Evolutionary conservation across 2,113 vertebrate species (phyloP), one percentile per base, ranked within the genome.

Genomic region (Otus sunia): DNA sequence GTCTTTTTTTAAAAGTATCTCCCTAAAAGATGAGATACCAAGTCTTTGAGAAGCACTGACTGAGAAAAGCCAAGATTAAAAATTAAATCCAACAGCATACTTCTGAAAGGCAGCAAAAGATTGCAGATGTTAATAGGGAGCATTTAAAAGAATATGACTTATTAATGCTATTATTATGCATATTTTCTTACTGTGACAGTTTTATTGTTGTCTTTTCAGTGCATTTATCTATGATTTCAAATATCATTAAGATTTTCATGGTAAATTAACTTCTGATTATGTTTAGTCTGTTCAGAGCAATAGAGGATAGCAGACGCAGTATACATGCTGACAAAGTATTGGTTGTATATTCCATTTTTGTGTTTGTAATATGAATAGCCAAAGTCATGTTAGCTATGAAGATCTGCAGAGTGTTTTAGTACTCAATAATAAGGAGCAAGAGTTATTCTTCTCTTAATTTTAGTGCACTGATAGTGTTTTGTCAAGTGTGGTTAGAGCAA

Each of bases 221-320:
- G 72, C 39, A 79, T 92, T 96, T 92, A 88, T 91, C 91, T 97
- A 45, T 73, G 13, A 83, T 90, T 97, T 96, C 68, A 97, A 96
- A 96, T 95, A 74, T 75, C 80, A 95, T 97, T 95, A 96, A 82
- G 71, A 80, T 97, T 97, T 97, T 75, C 71, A 81, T 79, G 80
- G 75, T 92, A 96, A 97, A 96, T 96, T 96, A 95, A 81, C 43
- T 98, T 95, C 56, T 91, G 77, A 77, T 97, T 78, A 77, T 90
- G 66, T 74, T 91, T 86, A 79, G 64, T 92, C 59, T 76, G 20
- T 80, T 92, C 66, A 76, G 43, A 75, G 62, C 39, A 85, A 43
- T 21, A 83, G 50, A 94, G 19, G 32, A 15, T 68, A 74, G 83
- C 69, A 85, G 68, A 67, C 63, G 56, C 18, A 72, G 67, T 55